These are phyloP conservation scores for Plagodis pulveraria DNA, from an alignment of 2,888 invertebrate genomes.

Conservation along the genomic window DNA sequence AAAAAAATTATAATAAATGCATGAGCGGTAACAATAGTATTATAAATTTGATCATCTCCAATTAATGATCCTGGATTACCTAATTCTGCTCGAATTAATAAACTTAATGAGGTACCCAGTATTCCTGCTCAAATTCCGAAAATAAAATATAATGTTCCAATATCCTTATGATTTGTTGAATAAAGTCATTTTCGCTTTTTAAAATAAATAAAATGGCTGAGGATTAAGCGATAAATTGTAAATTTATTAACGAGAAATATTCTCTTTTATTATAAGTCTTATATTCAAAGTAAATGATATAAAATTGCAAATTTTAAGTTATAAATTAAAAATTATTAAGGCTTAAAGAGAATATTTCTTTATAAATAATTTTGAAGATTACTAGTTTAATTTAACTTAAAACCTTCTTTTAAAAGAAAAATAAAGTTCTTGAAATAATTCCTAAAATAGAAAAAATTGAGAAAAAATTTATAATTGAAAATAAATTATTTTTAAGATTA, in stretches of 20 bases:
- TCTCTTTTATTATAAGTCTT: constrained; percentile 79
- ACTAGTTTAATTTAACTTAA: constrained; percentile 86
- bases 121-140: constrained; percentile 75
- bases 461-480: constrained; percentile 53
- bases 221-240: constrained; percentile 86
- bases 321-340: constrained; percentile 70
- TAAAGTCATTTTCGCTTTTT: constrained; percentile 87
- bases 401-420: constrained; percentile 71
- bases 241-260: constrained; percentile 85
- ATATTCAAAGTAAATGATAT: constrained; percentile 82
- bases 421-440: constrained; percentile 65
- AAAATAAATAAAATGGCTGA: constrained; percentile 85
- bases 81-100: constrained; percentile 90
- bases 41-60: constrained; percentile 91
- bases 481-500: constrained; percentile 62
- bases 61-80: constrained; percentile 87
- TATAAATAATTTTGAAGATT: constrained; percentile 87
- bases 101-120: constrained; percentile 88
- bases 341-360: constrained; percentile 81
- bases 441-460: constrained; percentile 57
- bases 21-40: constrained; percentile 91
- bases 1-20: constrained; percentile 94
- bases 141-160: constrained; percentile 88
- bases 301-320: constrained; percentile 87
- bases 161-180: constrained; percentile 91